Evolutionary conservation across 2,888 invertebrate species (phyloP), one percentile per base, ranked within the genome.

Genomic region (Dermolepida albohirtum): DNA sequence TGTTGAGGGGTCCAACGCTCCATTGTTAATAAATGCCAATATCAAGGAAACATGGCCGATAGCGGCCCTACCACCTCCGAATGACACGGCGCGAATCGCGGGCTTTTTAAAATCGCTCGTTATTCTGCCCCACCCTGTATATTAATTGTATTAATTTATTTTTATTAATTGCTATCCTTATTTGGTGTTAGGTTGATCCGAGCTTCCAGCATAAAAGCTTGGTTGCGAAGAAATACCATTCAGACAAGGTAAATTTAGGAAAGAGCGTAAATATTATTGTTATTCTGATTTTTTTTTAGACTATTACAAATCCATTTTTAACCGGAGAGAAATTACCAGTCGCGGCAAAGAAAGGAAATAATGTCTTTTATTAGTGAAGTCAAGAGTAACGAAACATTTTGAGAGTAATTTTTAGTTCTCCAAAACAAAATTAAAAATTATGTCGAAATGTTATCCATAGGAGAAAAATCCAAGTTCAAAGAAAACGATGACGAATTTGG

Each of bases 301-400:
- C 12, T n/a, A 17, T 16, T n/a, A 66, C 67, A 57, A 96, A 97
- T 84, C 96, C 96, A 8, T 97, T 89, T 79, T 86, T 96, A 76
- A 87, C 87, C 76, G 96, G 96, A 43, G 94, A 95, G 78, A 92
- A 93, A 76, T 86, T 96, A 71, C 95, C 96, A 8, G 92, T 96
- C 71, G 96, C 96, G 43, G 96, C 97, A 66, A 97, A 97, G 84
- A 97, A 97, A 84, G 95, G 95, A 76, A 91, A 91, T 80, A 89
- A 92, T 78, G 89, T 93, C 1, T 75, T 81, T 68, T 83, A 83
- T 70, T 86, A 82, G 82, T 14, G 6, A 34, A 34, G 8, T 34
- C 34, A 34, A 8, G 1, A 7, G 44, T 65, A 41, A 22, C 4
- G 51, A 41, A 49, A 51, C 27, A 52, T 17, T 50, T 17, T 14